These are phyloP conservation scores for Hyalella azteca DNA, from an alignment of 2,888 invertebrate species.

Conservation along the genomic window DNA sequence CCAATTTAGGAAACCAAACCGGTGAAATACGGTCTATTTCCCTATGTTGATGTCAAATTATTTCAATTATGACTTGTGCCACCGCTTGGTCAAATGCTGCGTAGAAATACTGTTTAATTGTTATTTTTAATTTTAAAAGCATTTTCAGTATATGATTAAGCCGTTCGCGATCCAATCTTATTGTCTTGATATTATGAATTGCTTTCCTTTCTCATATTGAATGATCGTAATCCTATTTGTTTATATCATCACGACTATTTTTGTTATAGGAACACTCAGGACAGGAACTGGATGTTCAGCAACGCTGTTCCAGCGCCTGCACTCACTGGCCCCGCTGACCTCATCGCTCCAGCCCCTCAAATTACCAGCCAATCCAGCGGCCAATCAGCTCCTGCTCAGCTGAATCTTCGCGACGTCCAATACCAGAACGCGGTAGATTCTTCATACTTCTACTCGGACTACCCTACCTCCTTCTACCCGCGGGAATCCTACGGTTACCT, in stretches of 20 bases:
- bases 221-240: background rate
- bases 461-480: background rate
- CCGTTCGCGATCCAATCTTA: too few relatives aligned
- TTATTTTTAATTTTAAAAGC: too few relatives aligned
- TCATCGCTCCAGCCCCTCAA: background rate
- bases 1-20: too few relatives aligned
- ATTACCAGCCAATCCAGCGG: background rate
- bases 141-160: too few relatives aligned
- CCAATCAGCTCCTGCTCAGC: background rate
- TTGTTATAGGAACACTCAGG: background rate
- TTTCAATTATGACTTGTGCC: too few relatives aligned
- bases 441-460: background rate
- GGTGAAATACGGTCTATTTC: too few relatives aligned
- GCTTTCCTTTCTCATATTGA: background rate
- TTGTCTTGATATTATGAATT: too few relatives aligned
- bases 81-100: too few relatives aligned
- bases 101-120: too few relatives aligned
- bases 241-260: too few relatives aligned
- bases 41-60: too few relatives aligned
- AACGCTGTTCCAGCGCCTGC: background rate
- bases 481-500: background rate
- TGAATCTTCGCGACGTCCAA: background rate
- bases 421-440: background rate
- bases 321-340: background rate
- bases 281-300: constrained; percentile 11